Evolutionary conservation across 2,113 vertebrate genomes (phyloP).

Genomic region (Gasterosteus nipponicus): DNA sequence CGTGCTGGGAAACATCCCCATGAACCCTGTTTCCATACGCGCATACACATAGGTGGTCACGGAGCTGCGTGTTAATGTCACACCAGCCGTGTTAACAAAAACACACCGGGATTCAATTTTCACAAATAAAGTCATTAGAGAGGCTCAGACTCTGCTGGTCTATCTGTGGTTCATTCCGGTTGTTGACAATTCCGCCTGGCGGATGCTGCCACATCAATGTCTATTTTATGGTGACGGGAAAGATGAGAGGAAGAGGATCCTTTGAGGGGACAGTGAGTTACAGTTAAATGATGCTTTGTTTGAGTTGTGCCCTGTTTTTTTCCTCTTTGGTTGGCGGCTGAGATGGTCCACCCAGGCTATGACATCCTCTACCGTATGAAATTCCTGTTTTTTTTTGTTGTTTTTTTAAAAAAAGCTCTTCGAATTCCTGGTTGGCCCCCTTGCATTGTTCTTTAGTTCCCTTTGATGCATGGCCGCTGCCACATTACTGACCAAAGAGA

Average conservation of each 20-base stretch:
- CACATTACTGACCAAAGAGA: slow-evolving; percentile 69
- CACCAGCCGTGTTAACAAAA: slow-evolving; percentile 51
- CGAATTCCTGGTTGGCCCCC: slow-evolving; percentile 76
- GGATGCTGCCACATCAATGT: slow-evolving; percentile 36
- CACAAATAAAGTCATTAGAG: slow-evolving; percentile 66
- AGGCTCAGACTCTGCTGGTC: slow-evolving; percentile 34
- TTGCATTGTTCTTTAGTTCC: slow-evolving; percentile 78
- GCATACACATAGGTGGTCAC: slow-evolving; percentile 11
- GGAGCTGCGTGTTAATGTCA: slow-evolving; percentile 43
- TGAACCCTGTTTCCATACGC: slow-evolving; percentile 3
- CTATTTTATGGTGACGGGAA: slow-evolving; percentile 41
- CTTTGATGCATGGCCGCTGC: slow-evolving; percentile 82
- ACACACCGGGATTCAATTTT: slow-evolving; percentile 59
- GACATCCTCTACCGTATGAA: slow-evolving; percentile 68
- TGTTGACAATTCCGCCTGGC: slow-evolving; percentile 35
- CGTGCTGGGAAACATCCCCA: slow-evolving; percentile 48
- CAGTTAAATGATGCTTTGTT: slow-evolving; percentile 61
- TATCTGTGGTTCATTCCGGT: slow-evolving; percentile 32
- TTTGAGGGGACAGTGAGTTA: slow-evolving; percentile 44
- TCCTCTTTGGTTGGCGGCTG: slow-evolving; percentile 33
- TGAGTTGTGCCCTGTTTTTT: slow-evolving; percentile 18
- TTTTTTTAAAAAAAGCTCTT: slow-evolving; percentile 45
- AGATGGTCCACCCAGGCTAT: slow-evolving; percentile 57
- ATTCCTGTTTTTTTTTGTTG: slow-evolving; percentile 61
- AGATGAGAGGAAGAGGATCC: slow-evolving; percentile 55